Base-by-base conservation (phyloP, 2,888 invertebrate genomes). In the Epistrophe grossulariae region DNA sequence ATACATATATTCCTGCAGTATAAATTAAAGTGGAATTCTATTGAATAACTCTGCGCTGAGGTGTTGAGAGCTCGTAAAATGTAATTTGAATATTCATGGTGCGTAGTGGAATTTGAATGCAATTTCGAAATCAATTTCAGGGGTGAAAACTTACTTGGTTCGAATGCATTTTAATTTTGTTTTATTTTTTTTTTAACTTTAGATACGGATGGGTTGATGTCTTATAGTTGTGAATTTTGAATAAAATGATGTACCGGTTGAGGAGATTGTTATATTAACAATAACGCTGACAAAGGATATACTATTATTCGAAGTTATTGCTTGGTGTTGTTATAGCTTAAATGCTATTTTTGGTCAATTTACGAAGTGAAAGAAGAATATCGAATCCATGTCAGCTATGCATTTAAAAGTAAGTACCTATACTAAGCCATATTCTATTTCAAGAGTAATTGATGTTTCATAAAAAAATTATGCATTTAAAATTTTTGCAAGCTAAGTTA, bases 41-140 rank as follows among this genome's bases (percentile, higher is more conserved):
- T 57, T 64, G 71, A 71, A 76, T 71, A 43, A 50, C 50, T 50
- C 19, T 17, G 59, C 40, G 40, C 19, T 38, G 71, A 55, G 43
- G 43, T 78, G 59, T 72, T 76, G 57, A 38, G 19, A 38, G 62
- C 19, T 59, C 57, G 45, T 66, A 66, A 72, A 48, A 78, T 68
- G 59, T 13, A 50, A 79, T 76, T 84, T 79, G 76, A 84, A 84
- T 84, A 84, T 84, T 79, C 66, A 84, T 84, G 84, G 71, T 72
- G 77, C 66, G 77, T 72, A 45, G 17, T 57, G 60, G 59, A 72
- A 73, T 66, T 64, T 40, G 40, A 76, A 76, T 76, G 76, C 48
- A 66, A 66, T 71, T 76, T 50, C 50, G 10, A 59, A 72, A 76
- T 60, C 43, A 48, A 66, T 79, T 79, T 60, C 71, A 68, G 76